Conservation (phyloP, 1,140 invertebrate genomes). For the Saxidomus purpurata region DNA sequence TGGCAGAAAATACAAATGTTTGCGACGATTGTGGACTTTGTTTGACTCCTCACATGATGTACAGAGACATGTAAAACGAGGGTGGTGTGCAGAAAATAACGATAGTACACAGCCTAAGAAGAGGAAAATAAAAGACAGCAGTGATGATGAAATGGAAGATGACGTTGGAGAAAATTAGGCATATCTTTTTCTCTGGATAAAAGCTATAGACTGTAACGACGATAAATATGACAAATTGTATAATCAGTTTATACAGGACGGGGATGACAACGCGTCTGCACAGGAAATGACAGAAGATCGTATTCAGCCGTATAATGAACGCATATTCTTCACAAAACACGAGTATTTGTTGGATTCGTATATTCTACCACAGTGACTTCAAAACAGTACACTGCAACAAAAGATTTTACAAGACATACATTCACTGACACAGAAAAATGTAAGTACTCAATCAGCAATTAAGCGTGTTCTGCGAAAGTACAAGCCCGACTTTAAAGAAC, state of each 20-base stretch:
- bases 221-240: constrained; percentile 43
- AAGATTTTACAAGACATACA: constrained; percentile 21
- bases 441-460: background rate
- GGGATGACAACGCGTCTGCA: background rate
- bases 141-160: background rate
- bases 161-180: background rate
- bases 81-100: constrained; percentile 39
- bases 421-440: background rate
- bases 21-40: constrained; percentile 43
- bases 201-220: constrained; percentile 5
- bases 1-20: constrained; percentile 7
- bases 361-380: constrained; percentile 28
- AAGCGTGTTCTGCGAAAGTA: background rate
- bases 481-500: background rate
- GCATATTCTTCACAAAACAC: background rate
- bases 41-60: constrained; percentile 33
- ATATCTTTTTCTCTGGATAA: constrained; percentile 22
- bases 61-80: constrained; percentile 40
- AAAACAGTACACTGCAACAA: background rate
- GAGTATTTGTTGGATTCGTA: background rate
- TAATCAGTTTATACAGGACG: constrained; percentile 17
- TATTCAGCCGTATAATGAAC: constrained; percentile 29
- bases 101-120: background rate
- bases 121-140: background rate
- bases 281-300: constrained; percentile 1